Percentiles rank a stretch among this genome's conserved stretches.
phyloP scores from a whole-genome alignment of 2,113 vertebrate genomes.

The Rhea americana region DNA sequence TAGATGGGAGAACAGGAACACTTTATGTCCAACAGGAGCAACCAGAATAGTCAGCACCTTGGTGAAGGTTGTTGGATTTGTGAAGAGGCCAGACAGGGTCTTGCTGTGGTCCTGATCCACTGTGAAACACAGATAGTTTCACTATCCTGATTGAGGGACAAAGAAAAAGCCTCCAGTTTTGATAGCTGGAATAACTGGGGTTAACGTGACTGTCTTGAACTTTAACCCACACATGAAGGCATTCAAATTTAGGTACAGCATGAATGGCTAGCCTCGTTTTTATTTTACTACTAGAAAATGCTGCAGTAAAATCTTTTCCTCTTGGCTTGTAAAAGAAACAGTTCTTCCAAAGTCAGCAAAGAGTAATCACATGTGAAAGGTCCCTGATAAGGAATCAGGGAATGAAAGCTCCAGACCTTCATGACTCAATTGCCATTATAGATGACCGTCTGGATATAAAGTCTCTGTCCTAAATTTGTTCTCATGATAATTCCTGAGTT shows the following conservation, averaged over 20 bases:
- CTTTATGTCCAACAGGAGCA: background rate
- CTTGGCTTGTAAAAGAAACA: background rate
- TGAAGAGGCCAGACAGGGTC: background rate
- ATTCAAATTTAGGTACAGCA: background rate
- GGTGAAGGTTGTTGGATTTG: background rate
- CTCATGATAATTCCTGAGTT: background rate
- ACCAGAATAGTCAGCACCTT: background rate
- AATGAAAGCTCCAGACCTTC: background rate
- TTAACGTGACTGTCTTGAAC: background rate
- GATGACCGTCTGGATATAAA: background rate
- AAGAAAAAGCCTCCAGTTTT: background rate
- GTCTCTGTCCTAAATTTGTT: background rate
- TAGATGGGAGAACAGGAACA: background rate
- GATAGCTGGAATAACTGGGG: background rate
- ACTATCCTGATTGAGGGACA: background rate
- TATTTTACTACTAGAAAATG: background rate
- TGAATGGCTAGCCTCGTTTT: background rate
- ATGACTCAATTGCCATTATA: background rate
- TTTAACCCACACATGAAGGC: background rate
- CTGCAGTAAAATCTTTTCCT: background rate
- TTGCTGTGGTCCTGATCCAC: background rate
- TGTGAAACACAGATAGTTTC: background rate
- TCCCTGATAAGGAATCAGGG: background rate
- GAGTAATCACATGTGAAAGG: background rate
- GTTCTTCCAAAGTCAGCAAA: background rate